Conservation (phyloP, 2,888 invertebrate genomes). For the Eupithecia insigniata region DNA sequence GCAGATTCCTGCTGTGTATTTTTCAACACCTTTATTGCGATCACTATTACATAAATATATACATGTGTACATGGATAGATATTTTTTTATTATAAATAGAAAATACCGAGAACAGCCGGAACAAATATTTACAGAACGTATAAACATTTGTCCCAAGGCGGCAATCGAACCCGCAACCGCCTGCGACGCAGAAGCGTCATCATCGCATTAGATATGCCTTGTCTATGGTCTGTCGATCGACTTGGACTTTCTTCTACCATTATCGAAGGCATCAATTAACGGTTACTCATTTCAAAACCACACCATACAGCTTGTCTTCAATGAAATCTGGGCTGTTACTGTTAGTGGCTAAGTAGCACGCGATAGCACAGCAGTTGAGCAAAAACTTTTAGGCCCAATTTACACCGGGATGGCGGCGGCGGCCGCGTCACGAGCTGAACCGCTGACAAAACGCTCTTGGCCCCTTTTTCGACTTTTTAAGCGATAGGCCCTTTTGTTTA, state of each 20-base stretch:
- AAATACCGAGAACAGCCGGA: no score
- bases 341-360: constrained; percentile 8
- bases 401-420: neutral
- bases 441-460: neutral
- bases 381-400: constrained; percentile 14
- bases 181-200: no score
- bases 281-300: neutral
- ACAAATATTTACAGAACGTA: no score
- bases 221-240: neutral
- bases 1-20: no score
- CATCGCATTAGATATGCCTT: neutral
- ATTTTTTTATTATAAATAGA: no score
- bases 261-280: constrained; percentile 1
- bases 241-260: neutral
- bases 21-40: no score
- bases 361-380: constrained; percentile 11
- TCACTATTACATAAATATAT: no score
- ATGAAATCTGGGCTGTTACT: constrained; percentile 1
- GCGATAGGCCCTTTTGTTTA: no score
- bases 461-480: neutral
- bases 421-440: neutral
- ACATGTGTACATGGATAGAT: no score
- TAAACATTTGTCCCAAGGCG: no score
- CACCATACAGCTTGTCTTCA: neutral
- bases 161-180: no score